A percentile compares a stretch with the other conserved stretches of the same genome.
Conservation (phyloP, 2,797 vertebrate genomes). For the Notolabrus celidotus region DNA sequence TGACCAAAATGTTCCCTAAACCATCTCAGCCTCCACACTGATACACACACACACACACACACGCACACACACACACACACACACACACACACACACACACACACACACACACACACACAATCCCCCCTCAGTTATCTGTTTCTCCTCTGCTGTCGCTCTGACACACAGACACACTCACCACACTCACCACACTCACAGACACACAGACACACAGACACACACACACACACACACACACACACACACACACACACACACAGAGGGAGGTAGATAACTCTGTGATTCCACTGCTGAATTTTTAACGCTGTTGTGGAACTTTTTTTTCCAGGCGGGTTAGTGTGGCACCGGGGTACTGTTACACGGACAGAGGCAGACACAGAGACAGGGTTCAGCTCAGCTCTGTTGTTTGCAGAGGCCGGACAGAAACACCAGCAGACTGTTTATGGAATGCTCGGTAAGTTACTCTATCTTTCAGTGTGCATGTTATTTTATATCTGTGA, state of each 20-base stretch:
- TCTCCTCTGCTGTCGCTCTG: constrained; percentile 72
- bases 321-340: constrained; percentile 81
- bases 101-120: constrained; percentile 14
- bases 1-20: constrained; percentile 67
- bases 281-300: constrained; percentile 88
- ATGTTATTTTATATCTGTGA: no score
- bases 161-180: constrained; percentile 42
- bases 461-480: no score
- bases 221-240: constrained; percentile 18
- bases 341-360: constrained; percentile 76
- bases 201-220: constrained; percentile 40
- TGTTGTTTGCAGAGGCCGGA: constrained; percentile 58
- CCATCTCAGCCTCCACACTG: constrained; percentile 47
- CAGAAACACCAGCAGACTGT: constrained; percentile 24
- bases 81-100: constrained; percentile 49
- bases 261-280: constrained; percentile 73
- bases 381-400: constrained; percentile 46
- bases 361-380: constrained; percentile 43
- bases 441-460: constrained; percentile 65
- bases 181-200: no score
- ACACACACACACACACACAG: constrained; percentile 44
- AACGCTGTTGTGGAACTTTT: constrained; percentile 87
- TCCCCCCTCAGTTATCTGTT: constrained; percentile 55
- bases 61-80: constrained; percentile 22
- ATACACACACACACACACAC: constrained; percentile 37